Base-by-base conservation (phyloP, 2,797 vertebrate genomes). In the Scolopax rusticola region DNA sequence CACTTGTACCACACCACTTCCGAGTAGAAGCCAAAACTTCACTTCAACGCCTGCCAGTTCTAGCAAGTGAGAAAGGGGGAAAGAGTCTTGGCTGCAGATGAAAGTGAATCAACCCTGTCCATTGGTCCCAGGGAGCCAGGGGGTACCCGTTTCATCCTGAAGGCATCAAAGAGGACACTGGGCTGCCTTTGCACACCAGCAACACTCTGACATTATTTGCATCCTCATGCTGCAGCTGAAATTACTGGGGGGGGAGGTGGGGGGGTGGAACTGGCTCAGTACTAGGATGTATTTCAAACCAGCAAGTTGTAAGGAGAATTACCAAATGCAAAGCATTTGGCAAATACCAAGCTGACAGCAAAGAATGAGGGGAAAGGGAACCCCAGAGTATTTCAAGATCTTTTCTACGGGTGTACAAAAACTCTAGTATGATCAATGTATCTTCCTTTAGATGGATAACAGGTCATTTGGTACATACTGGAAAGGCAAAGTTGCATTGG, bases 391-490 rank as follows among this genome's bases (percentile, higher is more conserved):
- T 25, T 32, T 25, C 23, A 33, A 84, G 23, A 57, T 60, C 11
- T 53, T 78, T 60, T 74, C 45, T 65, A 33, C 15, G 32, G 20
- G 9, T 13, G 7, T 38, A 51, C 12, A 65, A 68, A 82, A 53
- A 16, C 21, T 51, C 8, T 81, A 40, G 27, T 17, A 43, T 5
- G 20, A 80, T 32, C 2, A 43, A 43, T 3, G 0, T 14, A 28
- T 27, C 60, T 57, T 57, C 36, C 50, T 64, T 71, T 17, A 41
- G n/a, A 76, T 9, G 24, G 41, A 3, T 40, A 63, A 69, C 0
- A 69, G 10, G 2, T 63, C 43, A 41, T 23, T 36, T 9, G 28
- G 9, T 36, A 47, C 0, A 0, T 9, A 51, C 5, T 2, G 1
- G 14, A 56, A 47, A 74, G 27, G 30, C 21, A 77, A 60, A 79